Conservation (phyloP, 2,797 vertebrate genomes). For the Dallia pectoralis region DNA sequence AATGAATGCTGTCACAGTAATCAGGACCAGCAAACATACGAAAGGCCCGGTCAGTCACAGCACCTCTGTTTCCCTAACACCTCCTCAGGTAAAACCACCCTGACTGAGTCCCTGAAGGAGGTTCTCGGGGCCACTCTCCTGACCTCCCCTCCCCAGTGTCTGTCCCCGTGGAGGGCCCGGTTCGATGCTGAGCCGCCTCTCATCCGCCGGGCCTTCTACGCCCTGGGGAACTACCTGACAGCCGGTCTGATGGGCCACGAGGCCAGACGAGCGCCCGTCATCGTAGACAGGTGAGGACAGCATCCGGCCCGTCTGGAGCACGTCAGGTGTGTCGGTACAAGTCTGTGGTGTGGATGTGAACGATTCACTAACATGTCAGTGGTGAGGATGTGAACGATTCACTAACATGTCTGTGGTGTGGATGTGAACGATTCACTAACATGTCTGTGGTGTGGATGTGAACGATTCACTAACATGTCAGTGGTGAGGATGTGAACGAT, state of each 20-base stretch:
- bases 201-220: conserved; percentile 91
- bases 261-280: conserved; percentile 77
- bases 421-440: no score
- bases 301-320: neutral
- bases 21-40: neutral
- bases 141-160: conserved; percentile 81
- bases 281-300: conserved; percentile 86
- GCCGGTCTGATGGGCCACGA: conserved; percentile 81
- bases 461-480: no score
- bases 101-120: conserved; percentile 81
- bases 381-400: no score
- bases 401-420: no score
- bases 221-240: conserved; percentile 90
- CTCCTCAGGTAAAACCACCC: conserved; percentile 85
- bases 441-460: no score
- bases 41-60: neutral
- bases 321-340: neutral
- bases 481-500: no score
- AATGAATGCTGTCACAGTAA: neutral
- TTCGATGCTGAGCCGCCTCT: conserved; percentile 86
- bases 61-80: neutral
- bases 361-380: no score
- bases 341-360: no score
- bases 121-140: conserved; percentile 77
- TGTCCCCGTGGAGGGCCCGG: conserved; percentile 80